Base-by-base conservation (phyloP, 2,113 vertebrate genomes). In the Reinhardtius hippoglossoides region DNA sequence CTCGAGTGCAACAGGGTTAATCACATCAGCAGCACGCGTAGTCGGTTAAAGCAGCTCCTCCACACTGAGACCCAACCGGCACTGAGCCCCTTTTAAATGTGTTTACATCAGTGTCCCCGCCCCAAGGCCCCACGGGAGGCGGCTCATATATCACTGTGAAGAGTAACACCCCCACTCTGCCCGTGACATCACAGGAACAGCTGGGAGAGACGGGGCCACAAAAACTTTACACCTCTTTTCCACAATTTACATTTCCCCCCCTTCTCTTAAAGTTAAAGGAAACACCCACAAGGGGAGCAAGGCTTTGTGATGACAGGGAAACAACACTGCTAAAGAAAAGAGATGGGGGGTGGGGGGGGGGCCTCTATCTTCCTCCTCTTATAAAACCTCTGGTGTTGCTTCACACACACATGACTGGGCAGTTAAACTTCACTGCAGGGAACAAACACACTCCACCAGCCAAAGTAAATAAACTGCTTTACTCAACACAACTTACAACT, bases 111-210 rank as follows among this genome's bases (percentile, higher is more conserved):
- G 60, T 1, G 0, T 21, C 2, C 56, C 71, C 48, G 69, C 84
- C 71, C 89, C 75, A 18, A 7, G n/a, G 18, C 40, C 5, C 16
- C 71, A 13, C 52, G 40, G 40, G 40, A 1, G 79, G 76, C 20
- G 67, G 10, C 60, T 56, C 14, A 0, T 20, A 62, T 46, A 58
- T 68, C 46, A 67, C 72, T 31, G 31, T 4, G 27, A 31, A 31
- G 31, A 31, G 31, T 31, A 31, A 7, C 31, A 31, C 5, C 31
- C 31, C 31, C 82, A 27, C 20, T 21, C 23, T 1, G 3, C 56
- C 74, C 75, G 58, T 91, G 85, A 89, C 88, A 57, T 90, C 88
- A 90, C 3, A 67, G 75, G 20, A 90, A 89, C 83, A 93, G 89
- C 89, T 91, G 86, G 70, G 64, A 31, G 16, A 78, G 42, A 68